These are phyloP conservation scores for Sebastiscus albofasciatus DNA, from an alignment of 2,797 vertebrate species.

Conservation along the genomic window DNA sequence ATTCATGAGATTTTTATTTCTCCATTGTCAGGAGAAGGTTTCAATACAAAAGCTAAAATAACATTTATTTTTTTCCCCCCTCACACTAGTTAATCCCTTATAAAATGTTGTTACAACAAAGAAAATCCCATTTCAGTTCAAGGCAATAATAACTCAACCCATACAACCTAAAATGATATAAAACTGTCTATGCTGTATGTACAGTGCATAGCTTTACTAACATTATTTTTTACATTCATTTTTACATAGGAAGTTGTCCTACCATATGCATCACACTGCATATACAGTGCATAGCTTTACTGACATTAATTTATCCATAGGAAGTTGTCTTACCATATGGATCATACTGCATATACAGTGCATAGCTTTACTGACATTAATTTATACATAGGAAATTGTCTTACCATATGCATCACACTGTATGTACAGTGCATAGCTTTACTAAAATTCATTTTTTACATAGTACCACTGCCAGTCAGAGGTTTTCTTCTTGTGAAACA, in stretches of 20 bases:
- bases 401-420: too few species aligned
- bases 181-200: neutral
- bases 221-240: too few species aligned
- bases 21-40: conserved; percentile 40
- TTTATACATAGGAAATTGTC: too few species aligned
- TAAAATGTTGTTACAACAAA: conserved; percentile 28
- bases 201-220: too few species aligned
- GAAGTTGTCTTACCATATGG: too few species aligned
- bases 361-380: too few species aligned
- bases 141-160: conserved; percentile 6
- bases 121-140: conserved; percentile 33
- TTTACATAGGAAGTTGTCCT: too few species aligned
- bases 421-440: neutral
- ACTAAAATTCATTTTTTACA: neutral
- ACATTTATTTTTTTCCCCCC: neutral
- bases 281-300: neutral
- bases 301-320: neutral
- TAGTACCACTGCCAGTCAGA: neutral
- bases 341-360: too few species aligned
- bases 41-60: conserved; percentile 59
- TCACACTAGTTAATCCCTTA: conserved; percentile 9
- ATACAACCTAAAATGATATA: neutral
- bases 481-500: neutral
- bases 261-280: too few species aligned
- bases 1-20: conserved; percentile 62